Percentiles rank a stretch among this genome's conserved stretches.
These are phyloP conservation scores for Aurelia coerulea DNA, from an alignment of 30 jellyfish, hydroid and myxozoan genomes.

Conservation along the genomic window DNA sequence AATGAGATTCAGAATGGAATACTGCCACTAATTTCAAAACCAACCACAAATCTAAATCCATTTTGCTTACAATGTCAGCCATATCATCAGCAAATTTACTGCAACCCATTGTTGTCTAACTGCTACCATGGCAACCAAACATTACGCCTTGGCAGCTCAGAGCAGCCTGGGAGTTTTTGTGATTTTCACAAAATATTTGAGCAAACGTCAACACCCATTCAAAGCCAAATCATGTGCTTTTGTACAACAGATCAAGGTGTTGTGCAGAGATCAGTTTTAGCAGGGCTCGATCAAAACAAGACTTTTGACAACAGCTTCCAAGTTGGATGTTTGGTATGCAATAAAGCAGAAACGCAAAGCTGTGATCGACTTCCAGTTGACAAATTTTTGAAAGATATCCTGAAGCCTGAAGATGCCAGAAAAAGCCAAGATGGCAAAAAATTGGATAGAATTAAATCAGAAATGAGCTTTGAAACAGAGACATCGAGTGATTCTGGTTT, in stretches of 20 bases:
- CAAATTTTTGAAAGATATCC: too few relatives aligned
- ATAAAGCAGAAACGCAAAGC: background rate
- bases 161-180: background rate
- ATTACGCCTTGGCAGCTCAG: background rate
- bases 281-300: background rate
- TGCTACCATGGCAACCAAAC: background rate
- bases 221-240: background rate
- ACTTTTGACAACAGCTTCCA: background rate
- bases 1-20: too few relatives aligned
- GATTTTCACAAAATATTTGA: background rate
- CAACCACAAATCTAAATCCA: background rate
- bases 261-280: background rate
- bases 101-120: background rate
- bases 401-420: too few relatives aligned
- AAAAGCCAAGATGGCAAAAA: too few relatives aligned
- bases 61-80: conserved; percentile 2
- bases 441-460: too few relatives aligned
- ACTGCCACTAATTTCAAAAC: too few relatives aligned
- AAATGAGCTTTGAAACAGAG: background rate
- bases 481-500: background rate
- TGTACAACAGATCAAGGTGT: background rate
- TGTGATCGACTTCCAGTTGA: too few relatives aligned
- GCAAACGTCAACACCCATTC: background rate
- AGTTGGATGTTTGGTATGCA: background rate
- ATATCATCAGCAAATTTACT: background rate